A percentile compares a stretch with the other conserved stretches of the same genome.
phyloP scores from a whole-genome alignment of 2,888 invertebrate species.

The Bibio marci region DNA sequence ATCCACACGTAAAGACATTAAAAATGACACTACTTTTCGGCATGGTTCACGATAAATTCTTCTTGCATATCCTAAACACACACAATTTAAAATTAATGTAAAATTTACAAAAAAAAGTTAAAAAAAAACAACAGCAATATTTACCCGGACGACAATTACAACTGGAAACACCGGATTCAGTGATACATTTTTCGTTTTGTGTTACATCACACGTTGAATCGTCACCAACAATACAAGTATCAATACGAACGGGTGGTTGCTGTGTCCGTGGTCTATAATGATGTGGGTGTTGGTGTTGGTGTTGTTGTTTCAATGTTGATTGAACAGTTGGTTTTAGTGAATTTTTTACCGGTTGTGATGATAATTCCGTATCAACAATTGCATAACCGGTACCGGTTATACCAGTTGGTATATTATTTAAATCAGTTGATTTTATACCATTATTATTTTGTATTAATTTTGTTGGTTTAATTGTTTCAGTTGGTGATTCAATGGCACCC shows the following conservation, averaged over 20 bases:
- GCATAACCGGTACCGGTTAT: slow-evolving; percentile 47
- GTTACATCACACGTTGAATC: slow-evolving; percentile 78
- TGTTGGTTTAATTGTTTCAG: slow-evolving; percentile 21
- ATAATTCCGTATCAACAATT: slow-evolving; percentile 40
- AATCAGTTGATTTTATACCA: slow-evolving; percentile 15
- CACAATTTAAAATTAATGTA: too few relatives aligned
- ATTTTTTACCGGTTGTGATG: slow-evolving; percentile 8
- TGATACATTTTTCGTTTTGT: slow-evolving; percentile 74
- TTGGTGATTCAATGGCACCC: slow-evolving; percentile 15
- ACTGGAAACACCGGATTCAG: slow-evolving; percentile 71
- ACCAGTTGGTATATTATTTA: slow-evolving; percentile 14
- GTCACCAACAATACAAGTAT: slow-evolving; percentile 87
- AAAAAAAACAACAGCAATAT: slow-evolving; percentile 2
- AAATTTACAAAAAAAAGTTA: too few relatives aligned
- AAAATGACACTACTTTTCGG: slow-evolving; percentile 57
- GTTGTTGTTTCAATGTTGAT: not conserved
- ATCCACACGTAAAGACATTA: slow-evolving; percentile 67
- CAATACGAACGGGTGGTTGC: slow-evolving; percentile 44
- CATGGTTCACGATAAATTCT: slow-evolving; percentile 60
- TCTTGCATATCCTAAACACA: slow-evolving; percentile 38
- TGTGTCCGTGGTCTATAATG: slow-evolving; percentile 23
- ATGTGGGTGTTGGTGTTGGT: too few relatives aligned
- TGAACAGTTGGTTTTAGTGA: slow-evolving; percentile 10
- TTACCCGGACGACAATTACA: slow-evolving; percentile 69
- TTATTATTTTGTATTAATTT: slow-evolving; percentile 20